Percentiles rank a stretch among this genome's conserved stretches.
Evolutionary conservation across 2,888 invertebrate genomes (phyloP).

Genomic region (Dendrolimus houi): DNA sequence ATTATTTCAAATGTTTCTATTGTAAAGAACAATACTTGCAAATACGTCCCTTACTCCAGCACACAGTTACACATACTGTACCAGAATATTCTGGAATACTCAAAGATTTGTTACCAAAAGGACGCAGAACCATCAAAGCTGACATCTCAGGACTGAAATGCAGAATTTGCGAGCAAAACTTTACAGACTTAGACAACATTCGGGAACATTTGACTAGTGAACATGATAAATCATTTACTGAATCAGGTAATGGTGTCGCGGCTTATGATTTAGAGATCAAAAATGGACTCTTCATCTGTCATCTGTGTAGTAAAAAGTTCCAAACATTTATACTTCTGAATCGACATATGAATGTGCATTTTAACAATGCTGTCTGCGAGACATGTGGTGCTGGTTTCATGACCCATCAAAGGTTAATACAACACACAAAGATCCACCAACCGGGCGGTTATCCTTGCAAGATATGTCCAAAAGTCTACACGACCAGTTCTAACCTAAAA

Average conservation of each 20-base stretch:
- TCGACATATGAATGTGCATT: conserved; percentile 59
- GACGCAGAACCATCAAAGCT: conserved; percentile 49
- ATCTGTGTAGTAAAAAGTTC: conserved; percentile 43
- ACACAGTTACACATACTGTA: conserved; percentile 33
- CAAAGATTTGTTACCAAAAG: conserved; percentile 45
- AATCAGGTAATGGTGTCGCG: conserved; percentile 44
- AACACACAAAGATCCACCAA: conserved; percentile 50
- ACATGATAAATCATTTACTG: conserved; percentile 37
- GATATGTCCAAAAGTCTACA: conserved; percentile 61
- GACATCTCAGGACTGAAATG: conserved; percentile 51
- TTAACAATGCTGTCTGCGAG: conserved; percentile 53
- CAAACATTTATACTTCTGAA: conserved; percentile 54
- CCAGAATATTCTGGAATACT: conserved; percentile 32
- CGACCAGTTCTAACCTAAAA: conserved; percentile 53
- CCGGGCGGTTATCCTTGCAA: conserved; percentile 54
- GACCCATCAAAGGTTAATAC: conserved; percentile 46
- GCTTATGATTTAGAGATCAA: conserved; percentile 39
- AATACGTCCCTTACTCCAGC: conserved; percentile 34
- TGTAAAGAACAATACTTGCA: conserved; percentile 44
- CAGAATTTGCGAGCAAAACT: conserved; percentile 31
- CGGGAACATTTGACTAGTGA: conserved; percentile 33
- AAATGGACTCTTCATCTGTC: conserved; percentile 44
- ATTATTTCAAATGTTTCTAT: conserved; percentile 55
- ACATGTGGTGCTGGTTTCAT: conserved; percentile 53
- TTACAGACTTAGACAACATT: conserved; percentile 30